Conservation (phyloP, 2,797 vertebrate species). For the Lophura swinhoii region DNA sequence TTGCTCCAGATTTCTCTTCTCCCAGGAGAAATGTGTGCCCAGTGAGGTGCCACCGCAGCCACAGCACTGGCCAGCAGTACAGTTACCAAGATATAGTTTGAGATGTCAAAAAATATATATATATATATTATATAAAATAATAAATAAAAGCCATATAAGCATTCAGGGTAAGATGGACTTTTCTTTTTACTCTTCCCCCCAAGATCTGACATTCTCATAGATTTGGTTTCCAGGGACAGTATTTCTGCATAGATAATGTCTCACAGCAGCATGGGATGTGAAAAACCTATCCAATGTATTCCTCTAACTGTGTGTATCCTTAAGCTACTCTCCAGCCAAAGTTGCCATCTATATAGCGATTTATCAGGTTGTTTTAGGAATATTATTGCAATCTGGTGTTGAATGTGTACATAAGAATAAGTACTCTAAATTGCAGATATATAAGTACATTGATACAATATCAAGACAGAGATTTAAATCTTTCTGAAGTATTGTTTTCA, state of each 20-base stretch:
- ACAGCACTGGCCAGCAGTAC: background rate
- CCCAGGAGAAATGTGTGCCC: background rate
- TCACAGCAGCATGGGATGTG: background rate
- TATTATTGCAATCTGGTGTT: conserved; percentile 25
- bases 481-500: background rate
- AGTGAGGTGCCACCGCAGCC: background rate
- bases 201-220: background rate
- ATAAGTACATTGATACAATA: background rate
- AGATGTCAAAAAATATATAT: background rate
- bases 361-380: conserved; percentile 2
- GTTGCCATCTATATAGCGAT: conserved; percentile 4
- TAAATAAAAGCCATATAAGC: background rate
- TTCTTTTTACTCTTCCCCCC: background rate
- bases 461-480: conserved; percentile 3
- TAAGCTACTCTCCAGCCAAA: conserved; percentile 19
- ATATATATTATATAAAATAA: background rate
- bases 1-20: background rate
- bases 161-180: background rate
- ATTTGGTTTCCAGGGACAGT: background rate
- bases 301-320: background rate
- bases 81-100: background rate
- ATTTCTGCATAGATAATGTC: background rate
- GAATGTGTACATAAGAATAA: conserved; percentile 12
- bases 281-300: background rate
- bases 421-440: conserved; percentile 29